Evolutionary conservation across 2,113 vertebrate genomes (phyloP).

Genomic region (Scalopus aquaticus): DNA sequence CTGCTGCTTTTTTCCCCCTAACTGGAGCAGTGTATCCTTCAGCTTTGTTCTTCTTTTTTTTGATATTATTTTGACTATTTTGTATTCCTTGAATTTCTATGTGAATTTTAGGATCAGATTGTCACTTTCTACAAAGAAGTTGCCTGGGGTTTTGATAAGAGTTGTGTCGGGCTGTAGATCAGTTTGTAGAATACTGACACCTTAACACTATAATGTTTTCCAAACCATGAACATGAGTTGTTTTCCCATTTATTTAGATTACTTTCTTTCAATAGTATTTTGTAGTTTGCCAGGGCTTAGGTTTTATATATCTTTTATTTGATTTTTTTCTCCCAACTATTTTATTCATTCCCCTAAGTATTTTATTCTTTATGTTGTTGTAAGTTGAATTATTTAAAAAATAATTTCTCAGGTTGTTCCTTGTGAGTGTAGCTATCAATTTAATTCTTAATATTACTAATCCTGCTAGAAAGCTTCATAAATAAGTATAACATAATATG

Average conservation of each 20-base stretch:
- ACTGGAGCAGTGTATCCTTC: not conserved
- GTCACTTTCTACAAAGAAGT: not conserved
- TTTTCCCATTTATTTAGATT: constrained; percentile 21
- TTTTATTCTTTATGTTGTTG: constrained; percentile 28
- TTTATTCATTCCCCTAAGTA: not conserved
- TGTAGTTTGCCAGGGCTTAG: constrained; percentile 21
- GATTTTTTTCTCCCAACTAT: not conserved
- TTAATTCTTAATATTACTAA: not conserved
- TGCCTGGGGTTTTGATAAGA: not conserved
- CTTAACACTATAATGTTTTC: not conserved
- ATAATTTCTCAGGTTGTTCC: constrained; percentile 15
- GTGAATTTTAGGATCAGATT: not conserved
- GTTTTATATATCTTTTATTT: not conserved
- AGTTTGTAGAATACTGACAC: not conserved
- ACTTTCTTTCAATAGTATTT: constrained; percentile 21
- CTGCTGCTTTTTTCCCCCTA: constrained; percentile 38
- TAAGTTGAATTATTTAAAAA: constrained; percentile 14
- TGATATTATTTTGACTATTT: not conserved
- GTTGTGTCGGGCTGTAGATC: not conserved
- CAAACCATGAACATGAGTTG: not conserved
- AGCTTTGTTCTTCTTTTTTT: constrained; percentile 15
- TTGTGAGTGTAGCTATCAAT: not conserved
- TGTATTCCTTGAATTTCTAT: not conserved
- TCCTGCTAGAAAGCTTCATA: not conserved
- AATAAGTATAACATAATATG: not conserved